A percentile compares a stretch with the other conserved stretches of the same genome.
Evolutionary conservation across 2,888 invertebrate genomes (phyloP).

Genomic region (Strigamia transsilvanica): DNA sequence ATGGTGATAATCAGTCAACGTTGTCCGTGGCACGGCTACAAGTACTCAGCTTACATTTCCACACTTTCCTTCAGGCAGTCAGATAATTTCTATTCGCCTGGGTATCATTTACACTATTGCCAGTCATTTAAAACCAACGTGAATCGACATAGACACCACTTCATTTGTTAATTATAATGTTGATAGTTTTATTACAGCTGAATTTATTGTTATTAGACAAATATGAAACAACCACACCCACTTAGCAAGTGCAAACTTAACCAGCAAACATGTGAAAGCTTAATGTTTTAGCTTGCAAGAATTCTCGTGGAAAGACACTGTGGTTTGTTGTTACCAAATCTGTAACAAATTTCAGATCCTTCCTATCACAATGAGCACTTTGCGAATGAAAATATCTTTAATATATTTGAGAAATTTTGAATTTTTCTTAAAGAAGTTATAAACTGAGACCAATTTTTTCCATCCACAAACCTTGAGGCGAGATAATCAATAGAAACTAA

Average conservation of each 20-base stretch:
- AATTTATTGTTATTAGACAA: background rate
- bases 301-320: no score
- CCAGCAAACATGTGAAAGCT: no score
- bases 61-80: background rate
- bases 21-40: background rate
- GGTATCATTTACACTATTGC: background rate
- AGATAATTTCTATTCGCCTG: constrained; percentile 15
- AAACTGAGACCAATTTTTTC: background rate
- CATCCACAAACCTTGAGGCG: constrained; percentile 4
- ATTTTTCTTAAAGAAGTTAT: background rate
- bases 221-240: background rate
- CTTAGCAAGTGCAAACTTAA: background rate
- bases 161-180: constrained; percentile 25
- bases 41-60: background rate
- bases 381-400: background rate
- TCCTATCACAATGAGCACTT: no score
- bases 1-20: constrained; percentile 2
- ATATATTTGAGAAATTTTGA: background rate
- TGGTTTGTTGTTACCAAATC: background rate
- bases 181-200: background rate
- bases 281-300: no score
- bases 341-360: no score
- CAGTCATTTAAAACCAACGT: background rate
- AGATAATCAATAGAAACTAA: constrained; percentile 45
- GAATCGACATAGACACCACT: background rate